These are phyloP conservation scores for Spermophilus dauricus DNA, from an alignment of 2,113 vertebrate genomes.

Conservation along the genomic window DNA sequence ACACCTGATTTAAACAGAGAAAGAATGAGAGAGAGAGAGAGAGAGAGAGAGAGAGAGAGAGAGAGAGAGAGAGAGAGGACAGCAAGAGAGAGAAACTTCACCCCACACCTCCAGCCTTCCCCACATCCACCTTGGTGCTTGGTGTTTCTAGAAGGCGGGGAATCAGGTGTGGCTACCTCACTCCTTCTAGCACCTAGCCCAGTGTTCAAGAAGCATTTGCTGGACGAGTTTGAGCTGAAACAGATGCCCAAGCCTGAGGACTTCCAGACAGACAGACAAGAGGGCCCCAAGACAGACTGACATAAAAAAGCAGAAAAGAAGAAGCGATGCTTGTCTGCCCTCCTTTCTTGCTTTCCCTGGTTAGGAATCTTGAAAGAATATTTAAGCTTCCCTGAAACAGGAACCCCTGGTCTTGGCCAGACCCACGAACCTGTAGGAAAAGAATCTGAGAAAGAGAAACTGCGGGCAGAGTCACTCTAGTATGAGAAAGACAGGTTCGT, in stretches of 20 bases:
- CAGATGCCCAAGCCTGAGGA: background rate
- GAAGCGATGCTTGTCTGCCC: background rate
- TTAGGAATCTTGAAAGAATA: background rate
- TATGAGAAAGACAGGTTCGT: background rate
- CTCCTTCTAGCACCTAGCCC: background rate
- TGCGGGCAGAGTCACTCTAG: background rate
- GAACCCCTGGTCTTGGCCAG: background rate
- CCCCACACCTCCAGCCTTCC: background rate
- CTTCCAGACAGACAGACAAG: conserved; percentile 35
- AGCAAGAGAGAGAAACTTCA: background rate
- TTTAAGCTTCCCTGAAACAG: background rate
- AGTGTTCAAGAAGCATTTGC: background rate
- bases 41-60: no score
- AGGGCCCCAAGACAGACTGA: background rate
- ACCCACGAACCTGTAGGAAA: background rate
- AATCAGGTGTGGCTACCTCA: background rate
- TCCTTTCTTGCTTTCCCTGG: background rate
- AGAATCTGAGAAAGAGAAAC: background rate
- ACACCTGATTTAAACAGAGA: conserved; percentile 72
- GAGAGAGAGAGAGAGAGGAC: no score
- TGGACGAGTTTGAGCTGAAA: background rate
- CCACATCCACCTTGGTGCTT: background rate
- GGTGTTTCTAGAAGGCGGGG: background rate
- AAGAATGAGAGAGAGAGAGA: no score
- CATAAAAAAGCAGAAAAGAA: background rate